phyloP scores from a whole-genome alignment of 1,140 invertebrate species.

The Acromyrmex charruanus region DNA sequence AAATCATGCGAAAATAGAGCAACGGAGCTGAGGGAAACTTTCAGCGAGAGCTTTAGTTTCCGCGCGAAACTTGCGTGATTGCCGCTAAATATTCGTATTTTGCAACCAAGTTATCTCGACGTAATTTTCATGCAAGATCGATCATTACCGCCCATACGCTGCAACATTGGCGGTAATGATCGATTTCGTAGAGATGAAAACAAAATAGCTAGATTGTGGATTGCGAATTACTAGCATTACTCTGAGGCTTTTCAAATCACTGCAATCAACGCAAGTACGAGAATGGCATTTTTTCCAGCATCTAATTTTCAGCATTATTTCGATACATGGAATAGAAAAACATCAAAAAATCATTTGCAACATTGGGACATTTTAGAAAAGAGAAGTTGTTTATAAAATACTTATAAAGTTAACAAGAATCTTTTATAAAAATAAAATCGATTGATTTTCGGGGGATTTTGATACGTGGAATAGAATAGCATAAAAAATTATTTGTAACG shows the following conservation, averaged over 20 bases:
- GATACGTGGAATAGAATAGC: not conserved
- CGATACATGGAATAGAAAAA: not conserved
- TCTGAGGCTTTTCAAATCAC: slow-evolving; percentile 21
- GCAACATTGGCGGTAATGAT: slow-evolving; percentile 41
- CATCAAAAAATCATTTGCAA: not conserved
- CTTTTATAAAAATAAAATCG: not conserved
- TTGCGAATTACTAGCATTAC: slow-evolving; percentile 36
- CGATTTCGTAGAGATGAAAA: slow-evolving; percentile 41
- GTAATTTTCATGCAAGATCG: slow-evolving; percentile 25
- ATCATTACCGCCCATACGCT: slow-evolving; percentile 27
- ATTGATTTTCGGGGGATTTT: not conserved
- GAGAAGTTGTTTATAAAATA: not conserved
- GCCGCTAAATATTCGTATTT: slow-evolving; percentile 48
- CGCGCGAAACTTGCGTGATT: slow-evolving; percentile 17
- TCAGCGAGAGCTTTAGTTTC: slow-evolving; percentile 33
- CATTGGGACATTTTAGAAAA: not conserved
- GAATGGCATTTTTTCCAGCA: not conserved
- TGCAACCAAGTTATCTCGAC: slow-evolving; percentile 22
- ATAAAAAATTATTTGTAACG: not conserved
- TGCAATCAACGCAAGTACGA: slow-evolving; percentile 24
- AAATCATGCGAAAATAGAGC: slow-evolving; percentile 52
- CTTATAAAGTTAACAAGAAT: not conserved
- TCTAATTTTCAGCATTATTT: not conserved
- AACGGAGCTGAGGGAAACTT: slow-evolving; percentile 12
- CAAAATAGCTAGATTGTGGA: slow-evolving; percentile 13